These are phyloP conservation scores for Eurosta solidaginis DNA, from an alignment of 1,140 invertebrate species.

Conservation along the genomic window DNA sequence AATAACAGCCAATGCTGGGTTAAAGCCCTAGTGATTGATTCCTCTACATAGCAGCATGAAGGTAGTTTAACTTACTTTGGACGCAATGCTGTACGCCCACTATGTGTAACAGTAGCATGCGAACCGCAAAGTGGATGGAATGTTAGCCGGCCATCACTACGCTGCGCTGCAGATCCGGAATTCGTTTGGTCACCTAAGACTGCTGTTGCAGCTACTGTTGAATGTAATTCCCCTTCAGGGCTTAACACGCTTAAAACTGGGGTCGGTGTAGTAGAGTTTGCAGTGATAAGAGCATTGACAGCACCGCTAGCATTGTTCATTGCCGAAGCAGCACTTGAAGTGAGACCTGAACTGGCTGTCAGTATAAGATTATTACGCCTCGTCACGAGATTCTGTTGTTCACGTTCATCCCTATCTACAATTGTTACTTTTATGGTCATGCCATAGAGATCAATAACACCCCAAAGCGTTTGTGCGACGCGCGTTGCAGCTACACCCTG, in stretches of 20 bases:
- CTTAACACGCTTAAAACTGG: conserved; percentile 50
- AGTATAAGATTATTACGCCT: conserved; percentile 67
- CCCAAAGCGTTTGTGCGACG: conserved; percentile 81
- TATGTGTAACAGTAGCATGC: conserved; percentile 89
- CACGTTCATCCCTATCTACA: conserved; percentile 77
- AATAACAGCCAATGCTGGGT: too few relatives aligned
- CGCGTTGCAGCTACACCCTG: conserved; percentile 86
- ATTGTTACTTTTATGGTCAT: conserved; percentile 94
- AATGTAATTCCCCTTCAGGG: conserved; percentile 51
- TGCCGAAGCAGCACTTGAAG: not conserved
- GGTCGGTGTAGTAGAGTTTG: conserved; percentile 41
- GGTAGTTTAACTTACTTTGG: conserved; percentile 82
- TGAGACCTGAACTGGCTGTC: conserved; percentile 48
- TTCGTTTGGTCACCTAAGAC: conserved; percentile 36
- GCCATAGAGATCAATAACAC: conserved; percentile 93
- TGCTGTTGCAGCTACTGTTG: conserved; percentile 39
- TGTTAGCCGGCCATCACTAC: conserved; percentile 71
- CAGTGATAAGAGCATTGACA: not conserved
- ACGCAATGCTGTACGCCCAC: conserved; percentile 84
- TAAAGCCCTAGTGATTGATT: too few relatives aligned
- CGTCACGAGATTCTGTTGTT: conserved; percentile 77
- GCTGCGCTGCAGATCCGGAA: conserved; percentile 51
- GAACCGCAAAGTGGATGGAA: conserved; percentile 90
- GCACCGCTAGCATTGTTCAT: not conserved
- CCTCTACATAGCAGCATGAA: too few relatives aligned